Evolutionary conservation across 2,797 vertebrate species (phyloP).

Genomic region (Anguilla obscura): DNA sequence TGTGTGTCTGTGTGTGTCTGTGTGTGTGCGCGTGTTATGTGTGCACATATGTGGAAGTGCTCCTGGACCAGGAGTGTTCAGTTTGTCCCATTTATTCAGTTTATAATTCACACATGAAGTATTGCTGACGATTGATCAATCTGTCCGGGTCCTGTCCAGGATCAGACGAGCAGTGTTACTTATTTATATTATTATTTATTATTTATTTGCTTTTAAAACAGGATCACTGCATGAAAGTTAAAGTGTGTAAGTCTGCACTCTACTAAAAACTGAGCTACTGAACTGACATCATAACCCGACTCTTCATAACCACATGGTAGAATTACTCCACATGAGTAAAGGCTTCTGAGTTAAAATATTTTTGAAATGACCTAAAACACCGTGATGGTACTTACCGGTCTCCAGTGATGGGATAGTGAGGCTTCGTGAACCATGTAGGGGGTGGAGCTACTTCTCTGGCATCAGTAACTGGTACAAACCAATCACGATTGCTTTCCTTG

Average conservation of each 20-base stretch:
- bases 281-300: neutral
- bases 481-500: neutral
- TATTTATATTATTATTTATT: slow-evolving; percentile 39
- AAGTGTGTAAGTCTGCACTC: neutral
- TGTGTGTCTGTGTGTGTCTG: neutral
- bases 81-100: neutral
- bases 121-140: slow-evolving; percentile 19
- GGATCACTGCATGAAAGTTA: neutral
- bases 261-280: neutral
- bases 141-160: neutral
- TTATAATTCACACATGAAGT: slow-evolving; percentile 29
- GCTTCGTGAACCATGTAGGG: neutral
- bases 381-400: neutral
- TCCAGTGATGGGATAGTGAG: neutral
- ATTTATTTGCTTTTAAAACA: slow-evolving; percentile 14
- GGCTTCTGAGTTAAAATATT: slow-evolving; percentile 22
- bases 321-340: neutral
- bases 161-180: slow-evolving; percentile 26
- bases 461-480: neutral
- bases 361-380: slow-evolving; percentile 17
- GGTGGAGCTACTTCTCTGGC: slow-evolving; percentile 34
- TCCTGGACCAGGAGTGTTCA: neutral
- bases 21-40: slow-evolving; percentile 14
- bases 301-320: neutral
- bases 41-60: slow-evolving; percentile 8